A percentile compares a stretch with the other conserved stretches of the same genome.
Evolutionary conservation across 2,888 invertebrate genomes (phyloP).

Genomic region (Dryobotodes eremita): DNA sequence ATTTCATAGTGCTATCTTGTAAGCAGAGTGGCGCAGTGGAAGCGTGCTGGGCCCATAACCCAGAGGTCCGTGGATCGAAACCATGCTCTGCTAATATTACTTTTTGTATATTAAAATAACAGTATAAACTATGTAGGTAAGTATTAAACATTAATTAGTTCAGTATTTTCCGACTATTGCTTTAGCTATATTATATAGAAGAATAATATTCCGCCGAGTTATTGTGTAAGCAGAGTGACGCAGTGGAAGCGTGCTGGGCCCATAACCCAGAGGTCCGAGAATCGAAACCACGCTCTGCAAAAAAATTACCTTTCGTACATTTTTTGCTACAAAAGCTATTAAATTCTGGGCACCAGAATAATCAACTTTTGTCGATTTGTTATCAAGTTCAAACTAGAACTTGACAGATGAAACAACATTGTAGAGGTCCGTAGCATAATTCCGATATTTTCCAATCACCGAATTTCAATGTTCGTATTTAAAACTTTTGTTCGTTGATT

Average conservation of each 20-base stretch:
- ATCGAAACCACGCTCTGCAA: constrained; percentile 92
- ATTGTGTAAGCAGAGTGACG: constrained; percentile 92
- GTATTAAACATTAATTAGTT: too few relatives aligned
- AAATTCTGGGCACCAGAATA: not conserved
- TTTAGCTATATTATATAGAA: not conserved
- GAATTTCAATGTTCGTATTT: constrained; percentile 41
- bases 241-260: constrained; percentile 96
- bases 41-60: constrained; percentile 97
- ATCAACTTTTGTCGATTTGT: not conserved
- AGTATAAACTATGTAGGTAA: too few relatives aligned
- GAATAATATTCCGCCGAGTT: not conserved
- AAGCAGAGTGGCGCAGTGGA: constrained; percentile 95
- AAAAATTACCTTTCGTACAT: not conserved
- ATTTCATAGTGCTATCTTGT: not conserved
- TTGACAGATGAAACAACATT: constrained; percentile 29
- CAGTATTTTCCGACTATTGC: not conserved
- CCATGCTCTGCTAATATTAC: constrained; percentile 78
- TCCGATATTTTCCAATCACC: constrained; percentile 49
- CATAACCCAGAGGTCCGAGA: constrained; percentile 98
- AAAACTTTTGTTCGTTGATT: constrained; percentile 57
- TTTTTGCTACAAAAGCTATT: not conserved
- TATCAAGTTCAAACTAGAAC: not conserved
- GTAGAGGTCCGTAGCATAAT: constrained; percentile 30
- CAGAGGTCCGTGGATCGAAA: constrained; percentile 98
- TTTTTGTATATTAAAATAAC: constrained; percentile 2